Base-by-base conservation (phyloP, 1,140 invertebrate species). In the Drosophila melanica region DNA sequence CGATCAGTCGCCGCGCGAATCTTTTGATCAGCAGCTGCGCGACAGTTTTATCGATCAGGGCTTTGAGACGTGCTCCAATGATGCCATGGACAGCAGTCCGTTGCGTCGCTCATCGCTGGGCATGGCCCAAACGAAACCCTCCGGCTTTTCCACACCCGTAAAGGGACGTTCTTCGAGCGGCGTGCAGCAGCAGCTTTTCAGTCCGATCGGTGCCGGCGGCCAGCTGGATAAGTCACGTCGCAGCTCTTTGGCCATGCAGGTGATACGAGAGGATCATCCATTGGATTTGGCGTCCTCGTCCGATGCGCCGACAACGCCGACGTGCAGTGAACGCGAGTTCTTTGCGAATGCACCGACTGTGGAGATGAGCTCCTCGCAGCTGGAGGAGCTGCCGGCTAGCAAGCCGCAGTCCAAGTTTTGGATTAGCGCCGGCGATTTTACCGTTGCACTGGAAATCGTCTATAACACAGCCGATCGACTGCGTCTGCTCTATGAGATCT, bases 21-120 rank as follows among this genome's bases (percentile, higher is more conserved):
- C 84, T 1, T 7, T 84, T 7, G 66, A 59, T 11, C 81, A 73
- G 8, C 62, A 77, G 9, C n/a, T 69, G 18, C 35, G 72, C 11
- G 90, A 91, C 14, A 91, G 86, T 14, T 90, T 79, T 23, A 59
- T 91, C 0, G 90, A 91, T 62, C 90, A 90, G 62, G 90, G 90
- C 42, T 91, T 91, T 23, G 90, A 91, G 60, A 91, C 90, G 0
- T 86, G 90, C 55, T 90, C 90, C 0, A 91, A 91, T 35, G 80
- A 90, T 42, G 66, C 79, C 8, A 67, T 65, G 69, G 86, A 90
- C 16, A 47, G 23, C n/a, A 91, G 90, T 63, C 90, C 90, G 0
- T n/a, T 87, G 35, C 68, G 82, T 23, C 48, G 63, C 14, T 41
- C 59, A 14, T 77, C 75, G 0, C 8, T 50, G 1, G 59, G 76